A percentile compares a stretch with the other conserved stretches of the same genome.
phyloP scores from a whole-genome alignment of 2,797 vertebrate species.

The Clarias fuscus region DNA sequence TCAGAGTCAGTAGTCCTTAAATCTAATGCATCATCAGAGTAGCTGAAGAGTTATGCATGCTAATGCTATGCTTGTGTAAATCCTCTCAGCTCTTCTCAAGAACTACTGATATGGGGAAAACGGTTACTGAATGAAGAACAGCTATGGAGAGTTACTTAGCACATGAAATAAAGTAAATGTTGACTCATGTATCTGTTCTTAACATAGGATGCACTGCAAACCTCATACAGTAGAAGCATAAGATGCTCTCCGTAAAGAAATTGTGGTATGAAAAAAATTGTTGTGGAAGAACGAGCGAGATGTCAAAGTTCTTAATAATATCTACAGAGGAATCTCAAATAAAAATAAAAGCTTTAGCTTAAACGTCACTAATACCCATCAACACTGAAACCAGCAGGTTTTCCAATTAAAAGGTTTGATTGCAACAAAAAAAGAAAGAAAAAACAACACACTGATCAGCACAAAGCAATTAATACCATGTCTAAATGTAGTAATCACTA shows the following conservation, averaged over 20 bases:
- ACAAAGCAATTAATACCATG: slow-evolving; percentile 8
- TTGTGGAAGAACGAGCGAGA: not conserved
- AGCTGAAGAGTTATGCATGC: not conserved
- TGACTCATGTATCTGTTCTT: not conserved
- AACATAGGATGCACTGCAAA: not conserved
- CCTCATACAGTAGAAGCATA: not conserved
- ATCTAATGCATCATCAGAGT: not conserved
- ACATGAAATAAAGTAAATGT: not conserved
- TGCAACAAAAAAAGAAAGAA: not conserved
- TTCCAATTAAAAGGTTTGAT: not conserved
- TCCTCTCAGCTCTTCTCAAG: not conserved
- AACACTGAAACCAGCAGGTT: not conserved
- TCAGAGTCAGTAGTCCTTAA: too few relatives aligned
- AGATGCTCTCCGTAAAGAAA: not conserved
- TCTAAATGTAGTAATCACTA: not conserved
- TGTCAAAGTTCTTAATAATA: not conserved
- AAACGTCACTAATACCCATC: not conserved
- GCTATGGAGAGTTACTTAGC: not conserved
- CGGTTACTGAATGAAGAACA: not conserved
- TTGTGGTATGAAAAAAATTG: not conserved
- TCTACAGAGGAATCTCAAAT: not conserved
- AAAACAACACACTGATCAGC: not conserved
- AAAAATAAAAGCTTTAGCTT: not conserved
- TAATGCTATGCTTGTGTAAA: too few relatives aligned
- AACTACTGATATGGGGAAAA: not conserved